Conservation (phyloP, 30 jellyfish, hydroid and myxozoan genomes). For the Turritopsis rubra region DNA sequence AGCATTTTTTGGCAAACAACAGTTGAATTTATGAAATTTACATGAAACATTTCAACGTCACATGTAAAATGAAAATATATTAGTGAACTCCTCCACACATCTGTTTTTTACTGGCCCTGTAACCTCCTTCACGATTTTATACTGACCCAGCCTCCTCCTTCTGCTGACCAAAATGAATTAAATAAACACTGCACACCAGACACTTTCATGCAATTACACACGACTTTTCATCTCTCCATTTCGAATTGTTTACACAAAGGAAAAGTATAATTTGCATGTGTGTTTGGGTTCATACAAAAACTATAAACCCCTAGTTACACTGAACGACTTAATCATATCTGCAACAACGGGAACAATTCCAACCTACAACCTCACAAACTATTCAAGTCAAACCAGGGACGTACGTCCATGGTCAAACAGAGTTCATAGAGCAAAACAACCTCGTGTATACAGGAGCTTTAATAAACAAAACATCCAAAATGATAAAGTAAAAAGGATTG, state of each 20-base stretch:
- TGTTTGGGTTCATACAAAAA: too few relatives aligned
- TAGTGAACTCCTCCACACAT: neutral
- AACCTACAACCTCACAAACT: neutral
- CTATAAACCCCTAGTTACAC: neutral
- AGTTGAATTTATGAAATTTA: neutral
- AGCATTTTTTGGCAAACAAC: neutral
- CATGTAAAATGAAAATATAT: neutral
- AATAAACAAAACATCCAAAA: neutral
- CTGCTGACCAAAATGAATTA: neutral
- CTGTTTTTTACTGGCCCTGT: neutral
- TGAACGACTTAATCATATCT: too few relatives aligned
- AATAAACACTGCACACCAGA: neutral
- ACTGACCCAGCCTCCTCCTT: neutral
- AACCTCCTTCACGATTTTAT: neutral
- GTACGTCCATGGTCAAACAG: too few relatives aligned
- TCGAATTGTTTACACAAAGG: too few relatives aligned
- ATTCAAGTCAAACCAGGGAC: too few relatives aligned
- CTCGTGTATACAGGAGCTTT: neutral
- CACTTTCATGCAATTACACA: too few relatives aligned
- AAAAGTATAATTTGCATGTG: too few relatives aligned
- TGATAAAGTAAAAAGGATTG: neutral
- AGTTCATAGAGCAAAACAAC: neutral
- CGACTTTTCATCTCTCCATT: neutral
- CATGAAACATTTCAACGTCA: too few relatives aligned
- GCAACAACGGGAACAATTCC: too few relatives aligned